phyloP scores from a whole-genome alignment of 2,888 invertebrate species.

The Coecobrya sp. region DNA sequence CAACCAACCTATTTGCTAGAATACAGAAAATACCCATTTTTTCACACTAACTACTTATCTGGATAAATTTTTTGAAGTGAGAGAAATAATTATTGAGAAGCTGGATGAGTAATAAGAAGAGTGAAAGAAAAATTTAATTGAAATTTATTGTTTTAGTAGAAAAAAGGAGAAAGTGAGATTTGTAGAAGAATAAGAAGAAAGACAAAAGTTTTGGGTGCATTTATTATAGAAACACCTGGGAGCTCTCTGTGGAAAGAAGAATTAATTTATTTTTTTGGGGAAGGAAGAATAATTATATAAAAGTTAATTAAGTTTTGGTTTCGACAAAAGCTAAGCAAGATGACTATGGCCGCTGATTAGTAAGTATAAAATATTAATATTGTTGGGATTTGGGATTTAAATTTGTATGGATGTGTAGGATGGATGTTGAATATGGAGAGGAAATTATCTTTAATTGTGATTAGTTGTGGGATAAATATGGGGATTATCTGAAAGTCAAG shows the following conservation, averaged over 20 bases:
- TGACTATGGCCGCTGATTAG: slow-evolving; percentile 86
- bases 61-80: too few relatives aligned
- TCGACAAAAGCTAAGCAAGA: slow-evolving; percentile 65
- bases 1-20: too few relatives aligned
- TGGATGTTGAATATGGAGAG: too few relatives aligned
- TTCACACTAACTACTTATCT: too few relatives aligned
- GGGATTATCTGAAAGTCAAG: neutral
- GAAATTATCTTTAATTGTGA: neutral
- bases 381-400: too few relatives aligned
- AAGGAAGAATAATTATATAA: neutral
- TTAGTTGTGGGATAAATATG: neutral
- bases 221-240: neutral
- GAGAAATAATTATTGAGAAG: slow-evolving; percentile 56
- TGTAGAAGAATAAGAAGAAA: neutral
- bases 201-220: neutral
- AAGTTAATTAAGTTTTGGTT: slow-evolving; percentile 24
- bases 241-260: neutral
- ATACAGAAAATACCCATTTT: too few relatives aligned
- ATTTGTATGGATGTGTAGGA: too few relatives aligned
- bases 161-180: too few relatives aligned
- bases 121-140: slow-evolving; percentile 4
- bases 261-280: neutral
- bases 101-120: slow-evolving; percentile 66
- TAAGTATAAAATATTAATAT: too few relatives aligned
- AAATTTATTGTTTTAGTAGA: too few relatives aligned